Conservation (phyloP, 2,113 vertebrate species). For the Hucho hucho region DNA sequence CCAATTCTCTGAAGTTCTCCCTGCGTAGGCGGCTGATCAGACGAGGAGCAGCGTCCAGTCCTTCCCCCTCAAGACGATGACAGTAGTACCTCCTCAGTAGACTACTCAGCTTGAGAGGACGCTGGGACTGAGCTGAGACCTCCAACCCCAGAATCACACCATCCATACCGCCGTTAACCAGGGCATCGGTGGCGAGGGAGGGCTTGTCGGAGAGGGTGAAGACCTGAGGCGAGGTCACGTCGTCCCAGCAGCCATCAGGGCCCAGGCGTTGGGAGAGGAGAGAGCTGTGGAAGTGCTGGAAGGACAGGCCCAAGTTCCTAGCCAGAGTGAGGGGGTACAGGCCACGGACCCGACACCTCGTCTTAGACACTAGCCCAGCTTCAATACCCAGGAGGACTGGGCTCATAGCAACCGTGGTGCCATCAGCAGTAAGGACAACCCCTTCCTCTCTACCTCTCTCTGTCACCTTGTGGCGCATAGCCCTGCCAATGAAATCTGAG, state of each 20-base stretch:
- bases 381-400: constrained; percentile 79
- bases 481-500: constrained; percentile 41
- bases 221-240: constrained; percentile 58
- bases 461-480: constrained; percentile 45
- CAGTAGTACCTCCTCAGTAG: constrained; percentile 77
- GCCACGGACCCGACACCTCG: background rate
- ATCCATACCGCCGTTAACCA: constrained; percentile 85
- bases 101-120: constrained; percentile 52
- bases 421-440: constrained; percentile 79
- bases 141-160: constrained; percentile 76
- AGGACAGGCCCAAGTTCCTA: constrained; percentile 60
- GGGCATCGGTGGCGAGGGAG: constrained; percentile 64
- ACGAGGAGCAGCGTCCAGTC: constrained; percentile 26
- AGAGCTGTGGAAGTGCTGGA: constrained; percentile 34
- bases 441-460: constrained; percentile 57
- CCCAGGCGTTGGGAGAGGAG: constrained; percentile 46
- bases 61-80: constrained; percentile 47
- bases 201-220: constrained; percentile 72
- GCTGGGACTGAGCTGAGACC: constrained; percentile 36
- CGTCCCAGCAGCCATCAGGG: constrained; percentile 83
- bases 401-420: constrained; percentile 77
- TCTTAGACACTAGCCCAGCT: constrained; percentile 62
- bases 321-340: constrained; percentile 72
- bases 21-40: constrained; percentile 75
- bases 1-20: constrained; percentile 63